Conservation (phyloP, 92 coral and sea anemone species). For the Zoanthus sociatus region DNA sequence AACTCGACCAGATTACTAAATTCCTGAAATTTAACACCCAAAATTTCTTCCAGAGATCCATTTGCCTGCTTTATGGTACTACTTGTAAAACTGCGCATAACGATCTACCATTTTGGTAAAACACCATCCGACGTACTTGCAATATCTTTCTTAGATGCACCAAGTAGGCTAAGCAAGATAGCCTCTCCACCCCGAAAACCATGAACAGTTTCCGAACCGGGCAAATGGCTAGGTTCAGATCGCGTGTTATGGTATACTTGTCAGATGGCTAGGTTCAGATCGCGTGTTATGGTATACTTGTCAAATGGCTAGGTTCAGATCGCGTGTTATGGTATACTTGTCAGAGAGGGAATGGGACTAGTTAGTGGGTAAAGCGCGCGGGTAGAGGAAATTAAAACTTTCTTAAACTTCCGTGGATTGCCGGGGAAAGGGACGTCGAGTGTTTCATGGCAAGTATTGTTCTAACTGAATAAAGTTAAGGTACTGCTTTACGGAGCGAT, state of each 20-base stretch:
- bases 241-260: constrained; percentile 41
- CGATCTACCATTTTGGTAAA: constrained; percentile 69
- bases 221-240: constrained; percentile 68
- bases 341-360: neutral
- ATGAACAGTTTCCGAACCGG: constrained; percentile 67
- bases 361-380: constrained; percentile 41
- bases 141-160: constrained; percentile 64
- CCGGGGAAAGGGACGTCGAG: neutral
- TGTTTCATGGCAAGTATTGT: constrained; percentile 55
- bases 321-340: constrained; percentile 41
- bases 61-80: constrained; percentile 23
- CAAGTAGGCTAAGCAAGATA: constrained; percentile 62
- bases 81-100: constrained; percentile 50
- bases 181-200: constrained; percentile 68
- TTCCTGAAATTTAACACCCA: constrained; percentile 3
- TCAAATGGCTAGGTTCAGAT: constrained; percentile 56
- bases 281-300: constrained; percentile 41
- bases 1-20: neutral
- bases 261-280: constrained; percentile 56
- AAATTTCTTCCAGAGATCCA: constrained; percentile 2
- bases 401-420: constrained; percentile 54
- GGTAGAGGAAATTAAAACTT: constrained; percentile 31
- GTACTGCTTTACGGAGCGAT: constrained; percentile 61
- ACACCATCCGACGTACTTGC: constrained; percentile 62
- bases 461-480: constrained; percentile 49